Evolutionary conservation across 2,113 vertebrate species (phyloP).

Genomic region (Dipodomys stephensi): DNA sequence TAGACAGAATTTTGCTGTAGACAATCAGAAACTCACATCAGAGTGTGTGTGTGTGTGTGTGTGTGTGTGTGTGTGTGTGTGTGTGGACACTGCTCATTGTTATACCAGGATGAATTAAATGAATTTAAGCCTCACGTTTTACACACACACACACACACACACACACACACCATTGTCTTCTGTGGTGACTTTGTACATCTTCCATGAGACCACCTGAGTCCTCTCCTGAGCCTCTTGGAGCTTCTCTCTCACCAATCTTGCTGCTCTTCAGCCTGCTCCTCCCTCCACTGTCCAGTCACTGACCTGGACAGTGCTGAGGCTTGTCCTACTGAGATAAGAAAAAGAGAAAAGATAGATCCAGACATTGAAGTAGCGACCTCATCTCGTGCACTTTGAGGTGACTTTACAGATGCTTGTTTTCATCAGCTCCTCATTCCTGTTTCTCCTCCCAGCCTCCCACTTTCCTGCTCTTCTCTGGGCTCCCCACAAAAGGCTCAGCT

Average conservation of each 20-base stretch:
- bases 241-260: background rate
- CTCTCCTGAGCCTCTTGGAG: background rate
- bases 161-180: background rate
- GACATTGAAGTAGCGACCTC: no score
- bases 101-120: no score
- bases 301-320: background rate
- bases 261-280: background rate
- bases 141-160: no score
- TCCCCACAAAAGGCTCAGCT: no score
- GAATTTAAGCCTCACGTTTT: no score
- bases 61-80: no score
- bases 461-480: fast-evolving
- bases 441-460: background rate
- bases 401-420: background rate
- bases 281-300: no score
- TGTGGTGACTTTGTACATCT: background rate
- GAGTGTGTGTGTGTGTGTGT: no score
- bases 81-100: no score
- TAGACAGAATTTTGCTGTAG: no score
- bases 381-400: background rate
- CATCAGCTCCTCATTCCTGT: background rate
- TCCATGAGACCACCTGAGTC: background rate
- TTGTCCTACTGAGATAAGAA: background rate
- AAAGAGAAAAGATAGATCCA: background rate
- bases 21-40: no score